Base-by-base conservation (phyloP, 2,888 invertebrate genomes). In the Griposia aprilina region DNA sequence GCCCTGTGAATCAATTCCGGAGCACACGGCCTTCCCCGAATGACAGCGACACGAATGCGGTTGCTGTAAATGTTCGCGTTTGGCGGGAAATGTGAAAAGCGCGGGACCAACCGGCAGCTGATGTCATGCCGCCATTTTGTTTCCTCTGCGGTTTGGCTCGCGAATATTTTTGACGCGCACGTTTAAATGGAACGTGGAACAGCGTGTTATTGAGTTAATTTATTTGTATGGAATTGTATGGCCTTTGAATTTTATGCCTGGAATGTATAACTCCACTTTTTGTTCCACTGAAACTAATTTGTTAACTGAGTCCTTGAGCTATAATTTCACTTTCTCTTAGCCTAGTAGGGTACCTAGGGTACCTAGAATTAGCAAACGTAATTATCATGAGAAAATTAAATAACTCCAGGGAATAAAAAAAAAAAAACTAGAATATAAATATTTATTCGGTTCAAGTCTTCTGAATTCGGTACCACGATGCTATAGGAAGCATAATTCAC, bases 1-100 rank as follows among this genome's bases (percentile, higher is more conserved):
- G 88, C 89, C 85, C 87, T 90, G 88, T 89, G 92, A 94, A 94
- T 94, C 93, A 93, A 92, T 93, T 94, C 91, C 90, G 89, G 90
- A 87, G 90, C 89, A 90, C 68, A 77, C 76, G 79, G 81, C 86
- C 73, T 79, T 63, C 60, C 23, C 45, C 74, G 84, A 90, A 91
- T 91, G 91, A 89, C 88, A 90, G 88, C 89, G 89, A 89, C 89
- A 88, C 84, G 86, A 92, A 92, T 90, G 92, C 90, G 88, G 88
- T 89, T 84, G 90, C 90, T 90, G 89, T 90, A 79, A 85, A 89
- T 81, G 91, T 88, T 89, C 89, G 85, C 89, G 89, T 91, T 92
- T 88, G 90, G 89, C 89, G 91, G 92, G 91, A 93, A 94, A 92
- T 92, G 91, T 89, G 89, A 89, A 91, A 91, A 90, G 90, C 90